These are phyloP conservation scores for Anas georgica DNA, from an alignment of 2,797 vertebrate species.

Conservation along the genomic window DNA sequence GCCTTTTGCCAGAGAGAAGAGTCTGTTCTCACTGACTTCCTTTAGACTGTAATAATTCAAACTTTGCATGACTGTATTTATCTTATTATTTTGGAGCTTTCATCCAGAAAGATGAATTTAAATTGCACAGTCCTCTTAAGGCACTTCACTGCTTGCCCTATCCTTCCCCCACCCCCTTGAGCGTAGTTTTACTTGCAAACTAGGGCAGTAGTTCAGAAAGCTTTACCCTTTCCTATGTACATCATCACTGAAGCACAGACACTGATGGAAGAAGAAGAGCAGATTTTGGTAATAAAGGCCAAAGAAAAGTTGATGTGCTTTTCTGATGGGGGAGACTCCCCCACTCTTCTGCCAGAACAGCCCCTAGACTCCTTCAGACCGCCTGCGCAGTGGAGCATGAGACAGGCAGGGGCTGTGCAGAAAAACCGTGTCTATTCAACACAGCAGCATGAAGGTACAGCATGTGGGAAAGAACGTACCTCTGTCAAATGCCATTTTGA, in stretches of 20 bases:
- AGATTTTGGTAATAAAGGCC: conserved; percentile 9
- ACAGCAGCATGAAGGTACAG: background rate
- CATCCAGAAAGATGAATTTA: conserved; percentile 55
- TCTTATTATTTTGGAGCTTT: conserved; percentile 61
- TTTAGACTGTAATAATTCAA: conserved; percentile 18
- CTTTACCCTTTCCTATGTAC: background rate
- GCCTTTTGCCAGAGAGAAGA: conserved; percentile 13
- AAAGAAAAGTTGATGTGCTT: background rate
- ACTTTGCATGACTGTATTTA: background rate
- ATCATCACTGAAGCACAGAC: conserved; percentile 11
- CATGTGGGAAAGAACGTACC: conserved; percentile 76
- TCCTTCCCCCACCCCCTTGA: background rate
- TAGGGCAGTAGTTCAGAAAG: conserved; percentile 47
- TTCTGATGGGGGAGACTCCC: background rate
- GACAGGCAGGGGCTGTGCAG: background rate
- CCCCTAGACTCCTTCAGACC: background rate
- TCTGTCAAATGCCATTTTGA: conserved; percentile 98
- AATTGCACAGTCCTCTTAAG: conserved; percentile 19
- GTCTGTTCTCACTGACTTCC: conserved; percentile 36
- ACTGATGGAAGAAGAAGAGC: conserved; percentile 28
- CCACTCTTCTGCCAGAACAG: background rate
- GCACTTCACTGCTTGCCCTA: background rate
- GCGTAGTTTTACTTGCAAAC: background rate
- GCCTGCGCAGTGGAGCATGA: background rate
- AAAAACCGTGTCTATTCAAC: background rate